phyloP scores from a whole-genome alignment of 2,888 invertebrate species.

The Scrobipalpa atriplicella region DNA sequence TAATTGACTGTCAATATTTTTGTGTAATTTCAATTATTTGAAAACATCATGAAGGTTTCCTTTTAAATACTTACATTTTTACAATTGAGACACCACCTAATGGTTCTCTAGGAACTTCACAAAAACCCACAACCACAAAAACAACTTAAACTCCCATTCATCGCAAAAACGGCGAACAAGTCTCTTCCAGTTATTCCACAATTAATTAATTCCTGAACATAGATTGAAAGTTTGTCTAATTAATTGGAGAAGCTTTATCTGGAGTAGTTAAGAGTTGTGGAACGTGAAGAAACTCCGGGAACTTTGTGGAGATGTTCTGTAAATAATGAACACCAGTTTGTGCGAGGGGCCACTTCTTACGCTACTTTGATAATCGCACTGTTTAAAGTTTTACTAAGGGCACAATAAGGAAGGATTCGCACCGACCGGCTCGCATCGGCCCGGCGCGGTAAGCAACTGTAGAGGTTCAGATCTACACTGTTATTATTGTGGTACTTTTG shows the following conservation, averaged over 20 bases:
- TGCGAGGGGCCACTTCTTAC: not conserved
- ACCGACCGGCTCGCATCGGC: too few relatives aligned
- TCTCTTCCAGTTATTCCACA: conserved; percentile 31
- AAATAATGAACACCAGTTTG: conserved; percentile 12
- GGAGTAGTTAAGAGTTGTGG: conserved; percentile 26
- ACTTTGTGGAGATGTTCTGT: not conserved
- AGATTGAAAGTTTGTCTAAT: conserved; percentile 58
- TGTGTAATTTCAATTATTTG: too few relatives aligned
- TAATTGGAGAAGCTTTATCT: conserved; percentile 64
- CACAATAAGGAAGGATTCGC: too few relatives aligned
- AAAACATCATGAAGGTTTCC: too few relatives aligned
- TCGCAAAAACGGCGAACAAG: not conserved
- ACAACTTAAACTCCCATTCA: not conserved
- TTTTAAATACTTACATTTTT: too few relatives aligned
- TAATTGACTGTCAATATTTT: too few relatives aligned
- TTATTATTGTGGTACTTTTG: too few relatives aligned
- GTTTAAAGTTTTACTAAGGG: conserved; percentile 8
- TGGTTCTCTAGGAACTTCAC: not conserved
- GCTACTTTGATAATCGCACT: conserved; percentile 9
- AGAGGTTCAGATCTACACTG: too few relatives aligned
- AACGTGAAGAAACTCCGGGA: conserved; percentile 4
- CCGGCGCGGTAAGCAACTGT: too few relatives aligned
- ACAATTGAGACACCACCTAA: not conserved
- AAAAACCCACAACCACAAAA: not conserved
- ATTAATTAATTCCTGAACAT: conserved; percentile 50